These are phyloP conservation scores for Chalcosyrphus nemorum DNA, from an alignment of 2,888 invertebrate genomes.

Conservation along the genomic window DNA sequence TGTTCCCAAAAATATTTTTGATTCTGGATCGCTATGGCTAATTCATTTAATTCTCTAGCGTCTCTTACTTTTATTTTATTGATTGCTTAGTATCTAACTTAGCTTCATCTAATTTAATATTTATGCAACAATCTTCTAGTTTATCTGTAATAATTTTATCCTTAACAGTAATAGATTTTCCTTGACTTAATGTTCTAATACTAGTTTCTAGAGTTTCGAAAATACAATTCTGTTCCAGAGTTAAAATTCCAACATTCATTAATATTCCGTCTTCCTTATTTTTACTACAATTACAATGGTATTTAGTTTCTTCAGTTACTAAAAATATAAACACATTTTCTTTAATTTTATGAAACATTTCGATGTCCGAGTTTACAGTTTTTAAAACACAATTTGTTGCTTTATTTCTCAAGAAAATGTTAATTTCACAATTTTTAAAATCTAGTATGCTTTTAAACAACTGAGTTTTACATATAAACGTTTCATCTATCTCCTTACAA, in stretches of 20 bases:
- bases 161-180: too few relatives aligned
- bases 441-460: not conserved
- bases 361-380: not conserved
- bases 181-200: constrained; percentile 1
- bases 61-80: too few relatives aligned
- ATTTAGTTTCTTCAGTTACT: not conserved
- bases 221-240: not conserved
- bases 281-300: not conserved
- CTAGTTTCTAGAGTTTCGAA: not conserved
- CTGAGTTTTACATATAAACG: not conserved
- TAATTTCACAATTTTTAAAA: constrained; percentile 8
- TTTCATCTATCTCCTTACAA: constrained; percentile 1
- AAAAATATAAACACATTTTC: not conserved
- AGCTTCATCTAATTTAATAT: too few relatives aligned
- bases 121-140: too few relatives aligned
- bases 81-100: too few relatives aligned
- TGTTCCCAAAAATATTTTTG: too few relatives aligned
- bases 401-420: constrained; percentile 1
- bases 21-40: too few relatives aligned
- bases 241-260: not conserved
- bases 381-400: not conserved
- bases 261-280: not conserved
- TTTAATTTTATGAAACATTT: constrained; percentile 10
- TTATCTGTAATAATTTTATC: too few relatives aligned
- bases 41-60: too few relatives aligned